Evolutionary conservation across 1,140 invertebrate genomes (phyloP).

Genomic region (Andrena cerasifolii): DNA sequence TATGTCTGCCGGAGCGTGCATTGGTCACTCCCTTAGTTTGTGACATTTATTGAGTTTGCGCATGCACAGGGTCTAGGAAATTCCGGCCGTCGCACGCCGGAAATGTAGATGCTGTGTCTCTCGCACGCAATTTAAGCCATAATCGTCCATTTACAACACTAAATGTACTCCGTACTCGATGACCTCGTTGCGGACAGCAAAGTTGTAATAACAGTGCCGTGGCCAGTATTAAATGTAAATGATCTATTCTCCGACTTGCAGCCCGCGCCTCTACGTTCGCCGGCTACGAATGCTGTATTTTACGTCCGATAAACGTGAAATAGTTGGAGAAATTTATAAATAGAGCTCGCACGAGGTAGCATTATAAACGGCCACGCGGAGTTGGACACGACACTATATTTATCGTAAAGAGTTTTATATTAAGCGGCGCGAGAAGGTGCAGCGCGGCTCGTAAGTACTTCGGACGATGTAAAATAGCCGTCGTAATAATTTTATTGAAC

Average conservation of each 20-base stretch:
- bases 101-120: background rate
- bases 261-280: background rate
- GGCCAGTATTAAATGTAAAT: background rate
- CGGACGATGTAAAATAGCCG: constrained; percentile 3
- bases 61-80: no score
- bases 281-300: background rate
- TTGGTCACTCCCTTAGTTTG: no score
- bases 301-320: background rate
- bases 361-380: background rate
- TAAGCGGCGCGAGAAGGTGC: background rate
- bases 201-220: background rate
- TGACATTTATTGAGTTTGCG: no score
- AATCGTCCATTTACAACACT: background rate
- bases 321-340: background rate
- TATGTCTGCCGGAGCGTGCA: no score
- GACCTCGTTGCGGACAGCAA: background rate
- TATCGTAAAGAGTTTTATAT: constrained; percentile 15
- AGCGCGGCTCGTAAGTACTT: constrained; percentile 2
- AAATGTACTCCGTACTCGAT: background rate
- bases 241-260: background rate
- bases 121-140: background rate
- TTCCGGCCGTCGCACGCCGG: no score
- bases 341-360: background rate
- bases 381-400: constrained; percentile 1
- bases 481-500: background rate